phyloP scores from a whole-genome alignment of 2,797 vertebrate genomes.

The Podarcis siculus region DNA sequence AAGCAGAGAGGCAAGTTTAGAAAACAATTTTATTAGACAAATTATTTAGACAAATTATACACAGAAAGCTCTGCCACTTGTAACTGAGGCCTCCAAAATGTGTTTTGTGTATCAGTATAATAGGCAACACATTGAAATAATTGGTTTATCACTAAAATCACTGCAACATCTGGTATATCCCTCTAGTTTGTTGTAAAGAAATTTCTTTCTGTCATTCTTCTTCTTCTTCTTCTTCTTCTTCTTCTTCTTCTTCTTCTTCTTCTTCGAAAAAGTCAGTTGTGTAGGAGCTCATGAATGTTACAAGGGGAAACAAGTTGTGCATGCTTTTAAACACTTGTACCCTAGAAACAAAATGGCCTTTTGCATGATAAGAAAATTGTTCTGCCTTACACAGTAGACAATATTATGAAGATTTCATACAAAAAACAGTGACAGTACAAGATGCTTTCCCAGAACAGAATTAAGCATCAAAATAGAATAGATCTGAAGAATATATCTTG shows the following conservation, averaged over 20 bases:
- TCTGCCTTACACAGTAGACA: slow-evolving; percentile 90
- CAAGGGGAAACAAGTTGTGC: slow-evolving; percentile 95
- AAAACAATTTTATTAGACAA: slow-evolving; percentile 99
- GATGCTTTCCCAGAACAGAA: slow-evolving; percentile 95
- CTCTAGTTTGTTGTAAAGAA: slow-evolving; percentile 78
- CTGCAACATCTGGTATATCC: slow-evolving; percentile 94
- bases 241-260: slow-evolving; percentile 41
- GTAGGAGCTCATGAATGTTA: slow-evolving; percentile 92
- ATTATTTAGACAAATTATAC: slow-evolving; percentile 99
- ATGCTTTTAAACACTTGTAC: slow-evolving; percentile 94
- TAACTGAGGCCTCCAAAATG: slow-evolving; percentile 97
- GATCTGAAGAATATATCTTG: slow-evolving; percentile 90
- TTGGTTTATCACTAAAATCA: slow-evolving; percentile 87
- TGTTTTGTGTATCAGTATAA: slow-evolving; percentile 97
- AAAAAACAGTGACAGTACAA: slow-evolving; percentile 92
- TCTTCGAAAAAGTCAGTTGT: slow-evolving; percentile 74
- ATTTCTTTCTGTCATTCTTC: background rate
- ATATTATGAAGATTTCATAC: slow-evolving; percentile 89
- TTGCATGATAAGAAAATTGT: slow-evolving; percentile 83
- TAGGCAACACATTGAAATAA: slow-evolving; percentile 99
- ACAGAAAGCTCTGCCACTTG: slow-evolving; percentile 99
- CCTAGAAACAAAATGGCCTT: slow-evolving; percentile 89
- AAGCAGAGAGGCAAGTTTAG: slow-evolving; percentile 86
- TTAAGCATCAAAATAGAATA: slow-evolving; percentile 96
- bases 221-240: too few relatives aligned